phyloP scores from a whole-genome alignment of 2,797 vertebrate genomes.

The Periparus ater region DNA sequence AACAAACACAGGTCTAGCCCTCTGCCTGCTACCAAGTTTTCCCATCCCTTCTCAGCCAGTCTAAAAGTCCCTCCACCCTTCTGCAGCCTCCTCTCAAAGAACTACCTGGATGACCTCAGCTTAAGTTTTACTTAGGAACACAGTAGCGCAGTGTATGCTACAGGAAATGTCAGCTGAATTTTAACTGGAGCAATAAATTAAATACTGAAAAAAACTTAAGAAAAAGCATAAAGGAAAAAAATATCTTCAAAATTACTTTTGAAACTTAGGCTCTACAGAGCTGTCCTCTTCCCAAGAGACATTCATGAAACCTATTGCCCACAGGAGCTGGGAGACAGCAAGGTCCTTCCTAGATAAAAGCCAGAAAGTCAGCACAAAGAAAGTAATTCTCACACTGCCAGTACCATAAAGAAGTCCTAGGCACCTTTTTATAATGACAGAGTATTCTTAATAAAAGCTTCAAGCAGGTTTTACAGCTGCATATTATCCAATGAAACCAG shows the following conservation, averaged over 20 bases:
- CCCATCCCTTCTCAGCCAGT: neutral
- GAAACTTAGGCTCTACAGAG: neutral
- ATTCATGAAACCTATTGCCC: neutral
- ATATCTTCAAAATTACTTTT: neutral
- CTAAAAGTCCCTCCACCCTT: neutral
- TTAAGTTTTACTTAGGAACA: neutral
- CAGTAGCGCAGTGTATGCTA: neutral
- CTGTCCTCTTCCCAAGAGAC: neutral
- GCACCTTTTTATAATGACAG: constrained; percentile 51
- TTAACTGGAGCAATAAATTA: neutral
- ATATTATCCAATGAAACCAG: constrained; percentile 60
- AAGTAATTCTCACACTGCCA: neutral
- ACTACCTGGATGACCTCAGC: neutral
- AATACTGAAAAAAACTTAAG: neutral
- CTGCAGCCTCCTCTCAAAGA: neutral
- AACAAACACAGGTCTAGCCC: neutral
- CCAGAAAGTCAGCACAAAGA: neutral
- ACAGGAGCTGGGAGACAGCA: neutral
- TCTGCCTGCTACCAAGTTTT: neutral
- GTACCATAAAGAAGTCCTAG: constrained; percentile 22
- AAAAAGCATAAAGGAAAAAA: neutral
- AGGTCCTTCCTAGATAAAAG: neutral
- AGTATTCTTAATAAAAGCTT: constrained; percentile 68
- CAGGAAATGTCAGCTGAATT: neutral
- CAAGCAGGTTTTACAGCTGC: constrained; percentile 60